Evolutionary conservation across 2,113 vertebrate genomes (phyloP).

Genomic region (Bombycilla garrulus): DNA sequence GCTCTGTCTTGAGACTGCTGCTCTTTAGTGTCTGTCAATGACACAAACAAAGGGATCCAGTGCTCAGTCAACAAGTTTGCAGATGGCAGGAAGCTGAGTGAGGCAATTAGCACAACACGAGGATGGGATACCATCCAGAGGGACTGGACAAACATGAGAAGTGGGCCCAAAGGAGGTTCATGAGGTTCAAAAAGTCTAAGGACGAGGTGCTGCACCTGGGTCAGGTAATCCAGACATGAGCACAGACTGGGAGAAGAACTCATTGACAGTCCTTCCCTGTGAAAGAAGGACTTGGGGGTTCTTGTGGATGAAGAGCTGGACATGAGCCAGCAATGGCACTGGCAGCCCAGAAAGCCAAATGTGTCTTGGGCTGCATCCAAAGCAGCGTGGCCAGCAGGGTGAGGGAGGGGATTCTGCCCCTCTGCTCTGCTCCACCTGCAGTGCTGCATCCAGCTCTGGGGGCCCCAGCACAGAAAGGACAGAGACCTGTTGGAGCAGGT

Average conservation of each 20-base stretch:
- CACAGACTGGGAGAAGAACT: not conserved
- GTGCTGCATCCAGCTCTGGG: not conserved
- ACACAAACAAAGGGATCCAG: not conserved
- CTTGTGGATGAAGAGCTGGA: not conserved
- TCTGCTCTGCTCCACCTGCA: not conserved
- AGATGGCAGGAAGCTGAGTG: not conserved
- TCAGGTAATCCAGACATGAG: not conserved
- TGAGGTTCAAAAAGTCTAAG: not conserved
- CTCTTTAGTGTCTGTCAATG: not conserved
- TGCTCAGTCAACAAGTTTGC: not conserved
- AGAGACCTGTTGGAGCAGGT: accelerated
- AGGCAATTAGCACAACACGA: not conserved
- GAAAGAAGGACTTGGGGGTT: not conserved
- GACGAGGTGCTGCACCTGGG: not conserved
- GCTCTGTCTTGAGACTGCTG: accelerated
- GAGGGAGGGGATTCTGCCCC: not conserved
- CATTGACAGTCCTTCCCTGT: not conserved
- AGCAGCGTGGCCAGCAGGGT: accelerated
- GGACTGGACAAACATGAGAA: not conserved
- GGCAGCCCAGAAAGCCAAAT: accelerated
- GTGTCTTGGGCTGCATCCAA: not conserved
- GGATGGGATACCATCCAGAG: not conserved
- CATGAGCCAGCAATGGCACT: not conserved
- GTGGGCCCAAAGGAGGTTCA: not conserved
- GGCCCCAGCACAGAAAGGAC: not conserved